Percentiles rank a stretch among this genome's conserved stretches.
Evolutionary conservation across 2,888 invertebrate species (phyloP).

Genomic region (Agrotis puta): DNA sequence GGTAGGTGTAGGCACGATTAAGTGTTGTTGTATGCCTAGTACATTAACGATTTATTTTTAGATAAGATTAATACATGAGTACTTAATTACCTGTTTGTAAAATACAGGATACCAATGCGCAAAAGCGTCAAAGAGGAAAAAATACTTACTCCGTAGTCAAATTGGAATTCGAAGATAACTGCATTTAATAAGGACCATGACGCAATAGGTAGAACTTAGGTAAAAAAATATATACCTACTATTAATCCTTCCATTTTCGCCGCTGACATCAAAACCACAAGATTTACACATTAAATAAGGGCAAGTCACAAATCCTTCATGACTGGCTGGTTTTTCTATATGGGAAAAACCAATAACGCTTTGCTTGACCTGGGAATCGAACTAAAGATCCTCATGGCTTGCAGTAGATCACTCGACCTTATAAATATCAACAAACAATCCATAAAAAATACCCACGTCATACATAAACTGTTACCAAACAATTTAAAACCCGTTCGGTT

Average conservation of each 20-base stretch:
- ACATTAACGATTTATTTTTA: neutral
- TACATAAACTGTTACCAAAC: neutral
- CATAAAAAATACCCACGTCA: neutral
- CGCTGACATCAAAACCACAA: no score
- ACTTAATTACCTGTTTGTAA: neutral
- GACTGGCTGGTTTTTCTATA: neutral
- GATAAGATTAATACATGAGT: neutral
- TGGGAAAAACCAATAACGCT: neutral
- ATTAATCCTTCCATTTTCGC: no score
- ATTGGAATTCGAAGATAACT: no score
- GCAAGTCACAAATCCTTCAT: no score
- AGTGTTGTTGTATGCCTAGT: neutral
- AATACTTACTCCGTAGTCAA: no score
- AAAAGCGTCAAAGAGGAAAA: neutral
- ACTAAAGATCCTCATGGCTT: neutral
- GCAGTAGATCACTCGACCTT: neutral
- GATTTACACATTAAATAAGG: no score
- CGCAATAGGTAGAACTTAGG: no score
- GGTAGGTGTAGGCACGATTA: neutral
- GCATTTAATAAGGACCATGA: no score
- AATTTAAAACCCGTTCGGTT: neutral
- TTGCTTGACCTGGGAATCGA: neutral
- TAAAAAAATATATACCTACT: no score
- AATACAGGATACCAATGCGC: neutral
- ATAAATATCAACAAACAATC: neutral